Evolutionary conservation across 30 jellyfish, hydroid and myxozoan species (phyloP).

Genomic region (Pseudorhiza aurosa): DNA sequence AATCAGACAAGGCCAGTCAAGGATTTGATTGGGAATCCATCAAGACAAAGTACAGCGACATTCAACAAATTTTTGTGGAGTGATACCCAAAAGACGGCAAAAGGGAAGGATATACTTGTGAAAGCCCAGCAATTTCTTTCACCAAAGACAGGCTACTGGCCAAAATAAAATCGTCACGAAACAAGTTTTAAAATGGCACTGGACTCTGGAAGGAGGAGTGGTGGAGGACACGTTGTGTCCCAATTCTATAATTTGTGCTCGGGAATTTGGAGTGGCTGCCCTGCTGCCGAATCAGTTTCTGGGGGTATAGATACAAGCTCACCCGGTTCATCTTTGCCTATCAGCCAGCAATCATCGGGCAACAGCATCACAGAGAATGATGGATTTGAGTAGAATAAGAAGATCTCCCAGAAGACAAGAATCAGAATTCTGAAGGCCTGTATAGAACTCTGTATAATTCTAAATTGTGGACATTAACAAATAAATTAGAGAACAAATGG

Average conservation of each 20-base stretch:
- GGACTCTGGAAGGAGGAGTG: constrained; percentile 54
- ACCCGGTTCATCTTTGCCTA: too few species aligned
- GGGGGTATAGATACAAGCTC: too few species aligned
- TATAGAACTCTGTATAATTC: too few species aligned
- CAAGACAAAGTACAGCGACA: constrained; percentile 32
- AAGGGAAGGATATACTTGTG: neutral
- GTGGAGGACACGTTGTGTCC: constrained; percentile 36
- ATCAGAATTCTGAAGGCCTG: too few species aligned
- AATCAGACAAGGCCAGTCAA: constrained; percentile 42
- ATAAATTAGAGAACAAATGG: too few species aligned
- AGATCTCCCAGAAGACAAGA: too few species aligned
- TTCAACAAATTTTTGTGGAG: constrained; percentile 17
- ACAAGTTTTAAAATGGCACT: constrained; percentile 13
- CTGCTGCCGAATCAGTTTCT: too few species aligned
- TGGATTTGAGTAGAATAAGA: too few species aligned
- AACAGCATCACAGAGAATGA: too few species aligned
- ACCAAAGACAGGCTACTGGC: neutral
- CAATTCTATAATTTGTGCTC: constrained; percentile 41
- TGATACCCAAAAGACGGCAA: constrained; percentile 23
- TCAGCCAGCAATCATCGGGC: too few species aligned
- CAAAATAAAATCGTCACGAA: neutral
- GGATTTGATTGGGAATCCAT: constrained; percentile 47
- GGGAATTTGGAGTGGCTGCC: constrained; percentile 46
- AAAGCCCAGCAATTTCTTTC: neutral
- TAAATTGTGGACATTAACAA: too few species aligned